A percentile compares a stretch with the other conserved stretches of the same genome.
Conservation (phyloP, 2,113 vertebrate species). For the Andinoacara biseriatus region DNA sequence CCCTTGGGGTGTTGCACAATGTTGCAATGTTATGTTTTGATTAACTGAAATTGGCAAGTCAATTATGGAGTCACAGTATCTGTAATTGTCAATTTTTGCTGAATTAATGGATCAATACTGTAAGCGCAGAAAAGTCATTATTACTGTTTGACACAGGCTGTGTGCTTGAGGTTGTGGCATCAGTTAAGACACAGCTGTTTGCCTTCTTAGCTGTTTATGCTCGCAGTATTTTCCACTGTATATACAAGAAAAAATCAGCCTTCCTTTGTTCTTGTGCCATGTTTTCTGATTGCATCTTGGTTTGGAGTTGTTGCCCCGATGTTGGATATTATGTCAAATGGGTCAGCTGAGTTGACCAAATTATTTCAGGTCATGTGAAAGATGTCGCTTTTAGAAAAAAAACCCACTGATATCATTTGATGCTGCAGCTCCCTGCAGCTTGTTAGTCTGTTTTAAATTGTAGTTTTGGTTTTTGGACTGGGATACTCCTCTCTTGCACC, state of each 20-base stretch:
- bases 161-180: background rate
- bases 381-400: background rate
- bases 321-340: background rate
- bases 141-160: background rate
- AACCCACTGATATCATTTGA: background rate
- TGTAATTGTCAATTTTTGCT: background rate
- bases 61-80: background rate
- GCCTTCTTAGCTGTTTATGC: background rate
- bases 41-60: background rate
- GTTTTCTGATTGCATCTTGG: background rate
- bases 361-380: background rate
- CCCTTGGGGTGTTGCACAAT: constrained; percentile 58
- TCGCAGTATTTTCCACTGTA: background rate
- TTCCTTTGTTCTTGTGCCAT: background rate
- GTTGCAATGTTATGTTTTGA: constrained; percentile 31
- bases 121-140: background rate
- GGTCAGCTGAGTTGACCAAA: background rate
- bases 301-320: background rate
- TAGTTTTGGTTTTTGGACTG: background rate
- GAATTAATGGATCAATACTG: background rate
- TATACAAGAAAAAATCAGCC: background rate
- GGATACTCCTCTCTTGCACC: background rate
- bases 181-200: constrained; percentile 15
- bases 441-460: background rate
- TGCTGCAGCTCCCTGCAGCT: background rate